Evolutionary conservation across 2,113 vertebrate genomes (phyloP).

Genomic region (Chinchilla lanigera): DNA sequence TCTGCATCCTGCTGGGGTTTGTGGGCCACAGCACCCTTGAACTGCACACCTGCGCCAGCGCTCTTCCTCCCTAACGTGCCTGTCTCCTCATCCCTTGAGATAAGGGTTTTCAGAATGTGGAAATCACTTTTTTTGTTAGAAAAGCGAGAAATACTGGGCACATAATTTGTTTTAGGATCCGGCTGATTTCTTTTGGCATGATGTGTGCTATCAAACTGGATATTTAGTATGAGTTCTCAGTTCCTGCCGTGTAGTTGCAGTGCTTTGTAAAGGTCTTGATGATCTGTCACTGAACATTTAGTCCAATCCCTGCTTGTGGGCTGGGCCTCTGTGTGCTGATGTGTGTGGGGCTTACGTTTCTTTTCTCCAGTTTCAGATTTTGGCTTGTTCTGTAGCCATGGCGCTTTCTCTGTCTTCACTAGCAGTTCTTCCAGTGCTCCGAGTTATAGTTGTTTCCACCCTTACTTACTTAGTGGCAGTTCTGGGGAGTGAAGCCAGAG

Average conservation of each 20-base stretch:
- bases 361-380: neutral
- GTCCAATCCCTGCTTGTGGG: neutral
- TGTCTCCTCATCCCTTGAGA: neutral
- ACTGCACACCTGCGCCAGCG: accelerated
- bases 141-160: neutral
- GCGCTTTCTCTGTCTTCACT: neutral
- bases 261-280: neutral
- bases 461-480: neutral
- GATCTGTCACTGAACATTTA: neutral
- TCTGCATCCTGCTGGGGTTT: neutral
- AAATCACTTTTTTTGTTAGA: neutral
- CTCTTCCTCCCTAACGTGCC: neutral
- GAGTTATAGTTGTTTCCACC: neutral
- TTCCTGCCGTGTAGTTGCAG: neutral
- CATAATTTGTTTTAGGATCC: neutral
- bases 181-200: neutral
- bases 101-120: neutral
- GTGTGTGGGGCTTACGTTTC: neutral
- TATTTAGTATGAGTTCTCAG: neutral
- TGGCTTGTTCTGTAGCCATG: accelerated
- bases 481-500: neutral
- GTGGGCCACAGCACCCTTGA: too few species aligned
- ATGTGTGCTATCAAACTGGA: neutral
- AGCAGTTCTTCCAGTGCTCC: neutral
- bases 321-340: neutral